Evolutionary conservation across 2,888 invertebrate genomes (phyloP).

Genomic region (Eupithecia tripunctaria): DNA sequence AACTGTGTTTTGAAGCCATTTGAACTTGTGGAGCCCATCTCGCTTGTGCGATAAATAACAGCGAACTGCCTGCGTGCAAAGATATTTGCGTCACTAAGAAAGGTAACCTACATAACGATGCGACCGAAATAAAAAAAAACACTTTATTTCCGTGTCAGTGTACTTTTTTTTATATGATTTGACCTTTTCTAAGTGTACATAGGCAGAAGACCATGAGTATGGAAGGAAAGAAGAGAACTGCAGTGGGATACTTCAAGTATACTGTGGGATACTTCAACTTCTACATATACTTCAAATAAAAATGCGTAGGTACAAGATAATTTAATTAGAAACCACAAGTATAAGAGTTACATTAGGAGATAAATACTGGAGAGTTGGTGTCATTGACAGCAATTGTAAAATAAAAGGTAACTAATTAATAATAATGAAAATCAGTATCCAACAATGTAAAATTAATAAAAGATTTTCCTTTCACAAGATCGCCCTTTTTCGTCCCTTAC

Average conservation of each 20-base stretch:
- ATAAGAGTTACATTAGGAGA: neutral
- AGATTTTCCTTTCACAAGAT: slow-evolving; percentile 13
- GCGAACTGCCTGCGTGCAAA: neutral
- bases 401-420: neutral
- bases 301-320: neutral
- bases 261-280: neutral
- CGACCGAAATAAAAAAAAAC: neutral
- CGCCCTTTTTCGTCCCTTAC: slow-evolving; percentile 11
- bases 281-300: neutral
- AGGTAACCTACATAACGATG: neutral
- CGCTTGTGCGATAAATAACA: slow-evolving; percentile 12
- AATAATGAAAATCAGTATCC: slow-evolving; percentile 3
- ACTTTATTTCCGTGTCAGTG: too few relatives aligned
- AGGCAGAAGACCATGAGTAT: neutral
- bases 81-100: neutral
- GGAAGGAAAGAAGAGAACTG: neutral
- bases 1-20: slow-evolving; percentile 37
- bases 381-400: neutral
- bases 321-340: neutral
- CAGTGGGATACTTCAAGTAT: neutral
- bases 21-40: slow-evolving; percentile 24
- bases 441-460: slow-evolving; percentile 15
- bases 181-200: too few relatives aligned
- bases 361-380: neutral
- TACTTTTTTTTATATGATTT: too few relatives aligned